Evolutionary conservation across 2,113 vertebrate genomes (phyloP).

Genomic region (Malaclemys terrapin): DNA sequence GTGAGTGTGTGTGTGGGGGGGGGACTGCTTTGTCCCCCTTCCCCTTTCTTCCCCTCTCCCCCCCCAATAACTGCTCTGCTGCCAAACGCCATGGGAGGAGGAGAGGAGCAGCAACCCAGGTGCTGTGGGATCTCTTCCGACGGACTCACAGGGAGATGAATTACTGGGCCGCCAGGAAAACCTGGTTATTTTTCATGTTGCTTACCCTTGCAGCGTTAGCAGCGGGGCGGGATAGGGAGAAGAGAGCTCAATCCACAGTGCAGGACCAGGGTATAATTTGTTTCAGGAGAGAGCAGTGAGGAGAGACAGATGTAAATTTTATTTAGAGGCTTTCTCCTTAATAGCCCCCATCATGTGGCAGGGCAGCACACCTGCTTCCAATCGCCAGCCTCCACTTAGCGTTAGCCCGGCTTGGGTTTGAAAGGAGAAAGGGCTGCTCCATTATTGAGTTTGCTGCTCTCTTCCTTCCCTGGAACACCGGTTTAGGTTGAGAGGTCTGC

Average conservation of each 20-base stretch:
- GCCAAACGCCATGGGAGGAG: background rate
- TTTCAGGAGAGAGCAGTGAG: slow-evolving; percentile 57
- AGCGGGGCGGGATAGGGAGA: background rate
- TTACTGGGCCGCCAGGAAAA: background rate
- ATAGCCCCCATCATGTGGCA: slow-evolving; percentile 51
- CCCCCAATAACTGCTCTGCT: background rate
- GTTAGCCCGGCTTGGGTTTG: background rate
- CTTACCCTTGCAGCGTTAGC: accelerated
- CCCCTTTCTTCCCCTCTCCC: accelerated
- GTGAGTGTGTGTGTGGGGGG: background rate
- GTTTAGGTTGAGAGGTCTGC: background rate
- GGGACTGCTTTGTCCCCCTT: background rate
- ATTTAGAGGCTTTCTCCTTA: slow-evolving; percentile 11
- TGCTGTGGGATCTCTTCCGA: slow-evolving; percentile 31
- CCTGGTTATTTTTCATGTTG: accelerated
- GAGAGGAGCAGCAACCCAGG: slow-evolving; percentile 39
- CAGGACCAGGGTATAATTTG: background rate
- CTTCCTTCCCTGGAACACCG: background rate
- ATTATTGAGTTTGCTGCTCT: accelerated
- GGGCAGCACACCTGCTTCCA: slow-evolving; percentile 70
- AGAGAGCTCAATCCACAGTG: background rate
- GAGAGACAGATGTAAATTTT: slow-evolving; percentile 61
- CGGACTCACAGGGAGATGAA: slow-evolving; percentile 51
- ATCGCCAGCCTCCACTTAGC: background rate
- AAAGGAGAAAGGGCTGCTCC: background rate